A percentile compares a stretch with the other conserved stretches of the same genome.
Evolutionary conservation across 2,888 invertebrate species (phyloP).

Genomic region (Eubasilissa splendida): DNA sequence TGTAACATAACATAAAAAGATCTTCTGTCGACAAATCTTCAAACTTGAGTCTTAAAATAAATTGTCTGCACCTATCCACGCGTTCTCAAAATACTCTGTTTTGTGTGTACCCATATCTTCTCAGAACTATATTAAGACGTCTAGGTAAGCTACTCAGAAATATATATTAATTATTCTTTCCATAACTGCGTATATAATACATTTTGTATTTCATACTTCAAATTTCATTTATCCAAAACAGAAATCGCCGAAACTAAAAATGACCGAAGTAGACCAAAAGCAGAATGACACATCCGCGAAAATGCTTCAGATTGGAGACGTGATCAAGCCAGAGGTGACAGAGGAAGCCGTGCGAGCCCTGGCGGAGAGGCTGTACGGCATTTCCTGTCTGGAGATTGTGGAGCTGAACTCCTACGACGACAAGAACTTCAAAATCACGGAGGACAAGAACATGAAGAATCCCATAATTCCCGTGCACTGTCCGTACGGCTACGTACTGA

Average conservation of each 20-base stretch:
- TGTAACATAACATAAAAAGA: too few species aligned
- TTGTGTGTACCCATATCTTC: too few species aligned
- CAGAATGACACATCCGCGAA: constrained; percentile 19
- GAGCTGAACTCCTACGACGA: constrained; percentile 86
- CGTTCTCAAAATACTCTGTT: too few species aligned
- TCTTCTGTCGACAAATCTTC: too few species aligned
- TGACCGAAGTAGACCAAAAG: constrained; percentile 22
- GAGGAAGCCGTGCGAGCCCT: constrained; percentile 71
- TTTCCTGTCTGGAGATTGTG: constrained; percentile 72
- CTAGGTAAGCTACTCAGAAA: too few species aligned
- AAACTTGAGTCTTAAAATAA: too few species aligned
- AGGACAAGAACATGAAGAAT: constrained; percentile 75
- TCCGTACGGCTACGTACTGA: constrained; percentile 82
- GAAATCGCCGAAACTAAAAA: not conserved
- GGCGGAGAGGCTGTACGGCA: constrained; percentile 75
- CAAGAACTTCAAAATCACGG: constrained; percentile 80
- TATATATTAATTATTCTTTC: too few species aligned
- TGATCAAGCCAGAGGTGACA: constrained; percentile 74
- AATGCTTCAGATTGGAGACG: constrained; percentile 71
- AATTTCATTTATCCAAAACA: not conserved
- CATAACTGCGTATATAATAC: too few species aligned
- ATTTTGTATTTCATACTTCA: too few species aligned
- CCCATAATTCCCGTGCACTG: constrained; percentile 72
- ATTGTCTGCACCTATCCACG: too few species aligned
- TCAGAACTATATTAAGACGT: too few species aligned